Evolutionary conservation across 2,113 vertebrate genomes (phyloP).

Genomic region (Sylvia atricapilla): DNA sequence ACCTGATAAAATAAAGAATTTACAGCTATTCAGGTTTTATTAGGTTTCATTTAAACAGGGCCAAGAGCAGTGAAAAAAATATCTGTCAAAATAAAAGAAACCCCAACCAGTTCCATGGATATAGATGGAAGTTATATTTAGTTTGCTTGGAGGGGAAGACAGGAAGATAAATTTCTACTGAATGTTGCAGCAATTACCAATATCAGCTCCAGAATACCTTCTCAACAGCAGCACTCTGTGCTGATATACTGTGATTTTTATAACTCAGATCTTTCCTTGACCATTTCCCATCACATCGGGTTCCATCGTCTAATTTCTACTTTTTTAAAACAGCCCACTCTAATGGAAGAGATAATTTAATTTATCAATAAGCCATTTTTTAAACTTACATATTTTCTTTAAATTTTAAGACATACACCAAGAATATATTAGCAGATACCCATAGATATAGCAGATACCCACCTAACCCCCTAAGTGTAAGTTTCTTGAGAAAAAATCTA

Average conservation of each 20-base stretch:
- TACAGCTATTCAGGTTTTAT: neutral
- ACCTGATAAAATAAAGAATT: neutral
- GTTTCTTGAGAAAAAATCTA: neutral
- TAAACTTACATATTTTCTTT: neutral
- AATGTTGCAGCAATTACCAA: neutral
- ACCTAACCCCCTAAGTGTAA: neutral
- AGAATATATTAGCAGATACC: neutral
- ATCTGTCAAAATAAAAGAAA: neutral
- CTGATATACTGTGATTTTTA: neutral
- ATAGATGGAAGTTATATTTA: neutral
- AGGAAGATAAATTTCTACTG: neutral
- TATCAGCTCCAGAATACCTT: neutral
- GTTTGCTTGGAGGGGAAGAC: neutral
- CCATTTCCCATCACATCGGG: neutral
- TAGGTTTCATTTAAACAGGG: neutral
- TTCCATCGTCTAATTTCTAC: neutral
- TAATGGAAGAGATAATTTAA: neutral
- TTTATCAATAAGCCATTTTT: neutral
- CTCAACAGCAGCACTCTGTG: neutral
- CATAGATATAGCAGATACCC: neutral
- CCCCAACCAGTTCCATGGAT: rapidly evolving
- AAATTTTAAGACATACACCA: neutral
- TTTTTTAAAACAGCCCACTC: neutral
- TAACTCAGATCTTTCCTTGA: neutral
- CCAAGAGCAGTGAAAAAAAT: neutral